Conservation (phyloP, 2,888 invertebrate species). For the Sarcophaga caerulescens region DNA sequence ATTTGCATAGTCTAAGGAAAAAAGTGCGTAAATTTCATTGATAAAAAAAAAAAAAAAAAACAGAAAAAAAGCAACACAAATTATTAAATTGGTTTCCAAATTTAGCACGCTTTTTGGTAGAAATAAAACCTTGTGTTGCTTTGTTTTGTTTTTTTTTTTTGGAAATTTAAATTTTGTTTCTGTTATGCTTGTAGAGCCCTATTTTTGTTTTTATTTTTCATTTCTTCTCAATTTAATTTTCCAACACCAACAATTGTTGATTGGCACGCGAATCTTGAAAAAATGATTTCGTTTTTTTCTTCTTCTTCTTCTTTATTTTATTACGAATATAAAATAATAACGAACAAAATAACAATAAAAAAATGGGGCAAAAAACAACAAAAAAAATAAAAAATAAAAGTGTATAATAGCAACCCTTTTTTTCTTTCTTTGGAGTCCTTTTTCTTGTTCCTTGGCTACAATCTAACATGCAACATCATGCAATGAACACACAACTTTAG, state of each 20-base stretch:
- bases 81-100: constrained; percentile 6
- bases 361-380: background rate
- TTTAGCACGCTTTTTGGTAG: constrained; percentile 50
- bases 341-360: constrained; percentile 11
- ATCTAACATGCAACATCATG: constrained; percentile 65
- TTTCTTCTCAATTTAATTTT: constrained; percentile 38
- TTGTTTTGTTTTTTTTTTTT: constrained; percentile 17
- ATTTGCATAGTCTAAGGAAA: background rate
- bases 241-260: constrained; percentile 61
- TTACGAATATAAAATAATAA: constrained; percentile 25
- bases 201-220: constrained; percentile 7
- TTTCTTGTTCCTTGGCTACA: constrained; percentile 41
- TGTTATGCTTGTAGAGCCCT: constrained; percentile 2
- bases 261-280: constrained; percentile 65
- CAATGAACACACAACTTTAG: background rate
- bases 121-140: constrained; percentile 19
- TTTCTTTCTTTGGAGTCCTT: constrained; percentile 16
- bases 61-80: background rate
- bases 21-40: constrained; percentile 51
- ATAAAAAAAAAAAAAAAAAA: no score
- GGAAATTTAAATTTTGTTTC: constrained; percentile 38
- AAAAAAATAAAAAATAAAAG: constrained; percentile 1
- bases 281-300: constrained; percentile 45
- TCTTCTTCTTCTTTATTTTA: no score
- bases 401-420: constrained; percentile 57